phyloP scores from a whole-genome alignment of 1,140 invertebrate species.

The Chrysoperla carnea region DNA sequence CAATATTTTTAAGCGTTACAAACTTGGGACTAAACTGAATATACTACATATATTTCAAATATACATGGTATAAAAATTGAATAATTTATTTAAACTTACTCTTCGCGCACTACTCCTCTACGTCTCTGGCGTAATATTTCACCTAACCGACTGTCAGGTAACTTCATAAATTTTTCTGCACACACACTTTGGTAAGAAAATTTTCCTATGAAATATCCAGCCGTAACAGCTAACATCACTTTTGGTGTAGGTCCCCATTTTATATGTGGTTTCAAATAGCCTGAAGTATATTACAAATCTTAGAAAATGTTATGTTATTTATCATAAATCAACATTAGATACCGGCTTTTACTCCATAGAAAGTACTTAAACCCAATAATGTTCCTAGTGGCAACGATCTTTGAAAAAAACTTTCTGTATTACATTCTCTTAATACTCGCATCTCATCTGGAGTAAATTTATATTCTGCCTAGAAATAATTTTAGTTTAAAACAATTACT shows the following conservation, averaged over 20 bases:
- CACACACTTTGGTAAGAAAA: conserved; percentile 54
- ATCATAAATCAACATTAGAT: conserved; percentile 2
- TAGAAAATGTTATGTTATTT: neutral
- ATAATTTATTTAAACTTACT: conserved; percentile 10
- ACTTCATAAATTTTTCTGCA: conserved; percentile 53
- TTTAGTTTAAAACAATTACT: too few species aligned
- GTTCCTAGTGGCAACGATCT: conserved; percentile 45
- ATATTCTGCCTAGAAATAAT: conserved; percentile 27
- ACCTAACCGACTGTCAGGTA: conserved; percentile 41
- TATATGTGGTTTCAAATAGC: conserved; percentile 31
- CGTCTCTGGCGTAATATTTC: conserved; percentile 34
- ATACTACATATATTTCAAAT: too few species aligned
- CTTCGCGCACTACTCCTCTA: conserved; percentile 20
- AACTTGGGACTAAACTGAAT: too few species aligned
- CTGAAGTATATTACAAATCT: conserved; percentile 12
- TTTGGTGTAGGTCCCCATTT: conserved; percentile 47
- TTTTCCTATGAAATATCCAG: conserved; percentile 61
- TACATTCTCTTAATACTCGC: conserved; percentile 46
- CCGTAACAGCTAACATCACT: conserved; percentile 35
- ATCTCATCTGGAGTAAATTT: conserved; percentile 43
- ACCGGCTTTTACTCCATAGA: conserved; percentile 40
- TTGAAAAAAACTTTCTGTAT: conserved; percentile 49
- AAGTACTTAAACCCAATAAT: conserved; percentile 34
- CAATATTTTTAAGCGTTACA: too few species aligned
- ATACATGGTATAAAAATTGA: too few species aligned